phyloP scores from a whole-genome alignment of 2,888 invertebrate species.

The Steinernema scapterisci region DNA sequence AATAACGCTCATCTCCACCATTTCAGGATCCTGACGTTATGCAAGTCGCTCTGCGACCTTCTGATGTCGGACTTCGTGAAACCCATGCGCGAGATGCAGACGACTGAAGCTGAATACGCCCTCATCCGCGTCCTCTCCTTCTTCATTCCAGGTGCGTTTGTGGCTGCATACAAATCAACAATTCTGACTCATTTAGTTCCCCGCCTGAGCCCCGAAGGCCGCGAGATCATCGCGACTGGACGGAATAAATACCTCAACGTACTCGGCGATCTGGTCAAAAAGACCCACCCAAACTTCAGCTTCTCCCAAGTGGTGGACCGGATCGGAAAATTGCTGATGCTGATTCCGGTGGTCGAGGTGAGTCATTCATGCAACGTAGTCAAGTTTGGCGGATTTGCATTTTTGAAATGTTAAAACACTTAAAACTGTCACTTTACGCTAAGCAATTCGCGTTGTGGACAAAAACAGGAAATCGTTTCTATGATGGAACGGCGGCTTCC shows the following conservation, averaged over 20 bases:
- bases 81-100: slow-evolving; percentile 33
- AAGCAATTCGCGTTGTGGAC: no score
- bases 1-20: no score
- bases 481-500: no score
- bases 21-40: slow-evolving; percentile 1
- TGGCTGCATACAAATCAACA: neutral
- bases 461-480: no score
- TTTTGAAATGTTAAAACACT: no score
- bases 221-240: slow-evolving; percentile 35
- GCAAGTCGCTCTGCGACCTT: slow-evolving; percentile 30
- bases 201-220: slow-evolving; percentile 33
- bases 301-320: neutral
- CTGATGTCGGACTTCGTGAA: slow-evolving; percentile 27
- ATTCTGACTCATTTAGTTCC: slow-evolving; percentile 28
- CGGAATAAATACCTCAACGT: slow-evolving; percentile 34
- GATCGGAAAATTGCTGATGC: neutral
- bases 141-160: slow-evolving; percentile 15
- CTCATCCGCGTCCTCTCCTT: slow-evolving; percentile 27
- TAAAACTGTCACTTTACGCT: no score
- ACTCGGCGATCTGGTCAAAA: slow-evolving; percentile 11
- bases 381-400: no score
- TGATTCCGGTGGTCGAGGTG: slow-evolving; percentile 16
- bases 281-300: neutral
- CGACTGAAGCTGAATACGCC: slow-evolving; percentile 34
- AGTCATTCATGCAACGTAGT: neutral